Conservation (phyloP, 2,888 invertebrate genomes). For the Caenorhabditis macrosperma region DNA sequence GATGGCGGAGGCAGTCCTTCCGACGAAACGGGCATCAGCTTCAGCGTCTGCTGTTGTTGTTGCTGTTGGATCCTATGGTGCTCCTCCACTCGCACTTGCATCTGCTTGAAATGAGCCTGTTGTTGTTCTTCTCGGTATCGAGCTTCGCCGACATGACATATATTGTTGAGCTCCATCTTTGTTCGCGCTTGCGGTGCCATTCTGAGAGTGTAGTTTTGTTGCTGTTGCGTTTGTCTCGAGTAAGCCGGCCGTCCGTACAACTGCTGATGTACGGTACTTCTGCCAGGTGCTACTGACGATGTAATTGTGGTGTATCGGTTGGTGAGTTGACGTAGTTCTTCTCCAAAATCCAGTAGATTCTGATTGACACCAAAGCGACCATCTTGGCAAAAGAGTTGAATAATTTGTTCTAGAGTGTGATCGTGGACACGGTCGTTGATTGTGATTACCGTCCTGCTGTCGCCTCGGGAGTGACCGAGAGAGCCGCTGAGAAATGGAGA, state of each 20-base stretch:
- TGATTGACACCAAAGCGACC: constrained; percentile 49
- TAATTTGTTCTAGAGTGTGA: constrained; percentile 58
- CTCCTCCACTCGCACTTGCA: not conserved
- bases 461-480: not conserved
- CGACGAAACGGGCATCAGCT: no score
- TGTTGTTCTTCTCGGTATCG: constrained; percentile 29
- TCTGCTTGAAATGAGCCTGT: not conserved
- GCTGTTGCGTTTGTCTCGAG: constrained; percentile 10
- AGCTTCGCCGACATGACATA: constrained; percentile 4
- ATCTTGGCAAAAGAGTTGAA: constrained; percentile 23
- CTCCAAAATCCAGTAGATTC: constrained; percentile 49
- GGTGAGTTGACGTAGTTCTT: constrained; percentile 43
- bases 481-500: constrained; percentile 14
- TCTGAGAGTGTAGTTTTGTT: not conserved
- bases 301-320: constrained; percentile 32
- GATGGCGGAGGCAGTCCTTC: not conserved
- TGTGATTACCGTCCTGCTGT: constrained; percentile 25
- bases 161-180: constrained; percentile 7
- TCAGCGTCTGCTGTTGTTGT: not conserved
- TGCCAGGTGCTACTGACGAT: not conserved
- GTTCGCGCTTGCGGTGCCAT: constrained; percentile 30
- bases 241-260: constrained; percentile 28
- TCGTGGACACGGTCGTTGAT: constrained; percentile 61
- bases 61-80: not conserved
- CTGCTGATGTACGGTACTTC: constrained; percentile 22